Evolutionary conservation across 2,797 vertebrate genomes (phyloP), one percentile per base, ranked within the genome.

Genomic region (Spinus pinus): DNA sequence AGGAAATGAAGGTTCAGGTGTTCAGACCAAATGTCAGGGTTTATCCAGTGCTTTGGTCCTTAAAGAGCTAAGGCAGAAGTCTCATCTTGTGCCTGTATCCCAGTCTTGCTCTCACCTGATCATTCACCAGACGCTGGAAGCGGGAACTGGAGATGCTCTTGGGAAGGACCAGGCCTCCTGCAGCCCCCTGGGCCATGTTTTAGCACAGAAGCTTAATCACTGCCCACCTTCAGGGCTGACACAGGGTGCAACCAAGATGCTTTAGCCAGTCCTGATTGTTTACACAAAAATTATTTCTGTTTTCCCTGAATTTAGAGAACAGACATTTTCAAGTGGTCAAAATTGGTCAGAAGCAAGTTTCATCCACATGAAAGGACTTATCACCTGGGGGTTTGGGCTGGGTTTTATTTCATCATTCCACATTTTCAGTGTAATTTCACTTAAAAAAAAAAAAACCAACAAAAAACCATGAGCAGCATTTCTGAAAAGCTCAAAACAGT

Each of bases 91-190:
- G 30, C 24, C 21, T 37, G 31, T 4, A 7, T 18, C 20, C 27
- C 54, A 1, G 1, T 12, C 9, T 44, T 53, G 28, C 23, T 64
- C 66, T 81, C 33, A 13, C 20, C 33, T n/a, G 17, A 20, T 57
- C 2, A 0, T 25, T 54, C 33, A 44, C 46, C 39, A 70, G 12
- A 33, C 0, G 1, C 5, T 4, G 41, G 17, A 65, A 44, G 20
- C 31, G 46, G 41, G 15, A 74, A 37, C 22, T 47, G 60, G 50
- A 60, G 46, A 51, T 15, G 9, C 19, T 53, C 17, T 66, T 19
- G 41, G 23, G 47, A 28, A 70, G 27, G 18, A 24, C 1, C 4
- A 31, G 46, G 58, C 30, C 28, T 60, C 15, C 30, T 42, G 14
- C 54, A 81, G 42, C 16, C 9, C 15, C 27, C 10, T 3, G 0